A percentile compares a stretch with the other conserved stretches of the same genome.
Conservation (phyloP, 1,140 invertebrate genomes). For the Brachionus asplanchnoidis region DNA sequence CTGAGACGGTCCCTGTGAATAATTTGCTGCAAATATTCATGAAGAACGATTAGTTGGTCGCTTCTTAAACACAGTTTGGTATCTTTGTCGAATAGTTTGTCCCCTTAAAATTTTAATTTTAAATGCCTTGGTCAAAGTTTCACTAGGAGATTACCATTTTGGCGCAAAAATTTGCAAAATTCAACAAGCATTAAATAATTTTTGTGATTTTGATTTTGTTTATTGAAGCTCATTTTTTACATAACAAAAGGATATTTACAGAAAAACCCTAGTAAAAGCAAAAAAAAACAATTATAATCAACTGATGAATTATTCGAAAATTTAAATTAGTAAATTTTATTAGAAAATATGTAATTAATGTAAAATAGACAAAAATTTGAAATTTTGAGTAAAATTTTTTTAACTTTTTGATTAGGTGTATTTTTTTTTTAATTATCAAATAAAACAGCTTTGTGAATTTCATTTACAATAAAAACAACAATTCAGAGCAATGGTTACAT, state of each 20-base stretch:
- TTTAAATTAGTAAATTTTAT: background rate
- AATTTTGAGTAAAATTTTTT: background rate
- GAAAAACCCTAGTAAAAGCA: background rate
- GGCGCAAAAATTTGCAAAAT: background rate
- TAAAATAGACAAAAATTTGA: background rate
- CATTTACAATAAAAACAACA: no score
- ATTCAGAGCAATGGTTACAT: no score
- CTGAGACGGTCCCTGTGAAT: background rate
- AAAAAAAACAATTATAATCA: background rate
- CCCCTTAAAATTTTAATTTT: background rate
- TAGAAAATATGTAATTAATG: background rate
- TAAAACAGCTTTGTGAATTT: no score
- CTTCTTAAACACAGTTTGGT: conserved; percentile 12
- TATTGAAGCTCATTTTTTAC: background rate
- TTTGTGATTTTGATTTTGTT: background rate
- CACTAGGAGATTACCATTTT: background rate
- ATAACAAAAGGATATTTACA: background rate
- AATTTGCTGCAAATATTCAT: conserved; percentile 7
- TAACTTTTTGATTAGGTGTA: background rate
- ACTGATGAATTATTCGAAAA: background rate
- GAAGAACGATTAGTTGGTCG: background rate
- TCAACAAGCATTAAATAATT: conserved; percentile 7
- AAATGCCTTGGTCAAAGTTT: no score
- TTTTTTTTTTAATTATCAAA: no score
- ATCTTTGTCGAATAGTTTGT: conserved; percentile 14